Conservation (phyloP, 2,797 vertebrate species). For the Chaunax sp. region DNA sequence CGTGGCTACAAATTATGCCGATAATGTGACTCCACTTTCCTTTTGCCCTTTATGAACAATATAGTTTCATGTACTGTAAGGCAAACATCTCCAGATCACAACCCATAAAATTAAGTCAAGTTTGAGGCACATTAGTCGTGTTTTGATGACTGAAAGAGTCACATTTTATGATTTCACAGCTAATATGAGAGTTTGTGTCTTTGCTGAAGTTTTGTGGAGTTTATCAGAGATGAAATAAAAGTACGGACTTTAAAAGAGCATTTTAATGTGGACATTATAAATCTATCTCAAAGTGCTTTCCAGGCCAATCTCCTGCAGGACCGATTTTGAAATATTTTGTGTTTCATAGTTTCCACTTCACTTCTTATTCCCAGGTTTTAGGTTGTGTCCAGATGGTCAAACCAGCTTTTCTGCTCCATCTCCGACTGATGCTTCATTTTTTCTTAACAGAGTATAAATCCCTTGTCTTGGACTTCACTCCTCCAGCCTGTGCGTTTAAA, state of each 20-base stretch:
- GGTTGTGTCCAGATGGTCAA: constrained; percentile 5
- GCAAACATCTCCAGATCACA: not conserved
- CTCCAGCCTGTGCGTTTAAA: constrained; percentile 62
- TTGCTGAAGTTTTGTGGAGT: too few species aligned
- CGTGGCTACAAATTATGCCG: not conserved
- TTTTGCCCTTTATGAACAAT: not conserved
- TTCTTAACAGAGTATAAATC: constrained; percentile 61
- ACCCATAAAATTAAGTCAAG: not conserved
- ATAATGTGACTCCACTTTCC: not conserved
- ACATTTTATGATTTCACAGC: too few species aligned
- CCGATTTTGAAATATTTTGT: constrained; percentile 3
- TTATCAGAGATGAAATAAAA: too few species aligned
- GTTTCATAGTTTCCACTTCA: not conserved
- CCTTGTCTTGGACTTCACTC: constrained; percentile 40
- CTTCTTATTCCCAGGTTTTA: not conserved
- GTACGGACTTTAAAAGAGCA: not conserved
- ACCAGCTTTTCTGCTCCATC: constrained; percentile 22
- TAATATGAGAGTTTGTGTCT: too few species aligned
- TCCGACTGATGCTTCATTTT: constrained; percentile 41
- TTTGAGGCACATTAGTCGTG: not conserved
- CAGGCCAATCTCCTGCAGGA: not conserved
- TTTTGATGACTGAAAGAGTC: not conserved
- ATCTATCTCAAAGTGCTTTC: not conserved
- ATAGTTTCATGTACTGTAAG: not conserved
- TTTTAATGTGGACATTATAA: too few species aligned